Evolutionary conservation across 2,888 invertebrate genomes (phyloP), one percentile per base, ranked within the genome.

Genomic region (Drosophila colorata): DNA sequence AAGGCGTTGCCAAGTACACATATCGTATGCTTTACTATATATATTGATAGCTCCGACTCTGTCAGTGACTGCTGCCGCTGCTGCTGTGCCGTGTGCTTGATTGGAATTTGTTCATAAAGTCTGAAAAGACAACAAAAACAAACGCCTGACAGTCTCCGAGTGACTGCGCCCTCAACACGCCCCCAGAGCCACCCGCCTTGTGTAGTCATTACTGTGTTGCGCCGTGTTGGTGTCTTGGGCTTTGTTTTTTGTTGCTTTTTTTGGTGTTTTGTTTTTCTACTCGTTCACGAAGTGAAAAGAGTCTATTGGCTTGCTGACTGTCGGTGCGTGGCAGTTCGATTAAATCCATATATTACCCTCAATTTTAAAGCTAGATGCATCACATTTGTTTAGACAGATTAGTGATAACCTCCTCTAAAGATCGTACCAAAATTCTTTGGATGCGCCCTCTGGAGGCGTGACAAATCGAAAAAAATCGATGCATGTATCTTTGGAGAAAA

Each of bases 31-130:
- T n/a, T 28, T 14, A 25, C n/a, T n/a, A 53, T 47, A 53, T 69
- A 59, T 64, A 63, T 71, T 68, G 66, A 66, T 78, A 60, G 51
- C 65, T 69, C 44, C 14, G 14, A 25, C 58, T 57, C 16, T 37
- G 52, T 28, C 52, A 52, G 40, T 40, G 52, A 48, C 56, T 58
- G 51, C 63, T 28, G 9, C 28, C 9, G 9, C 28, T 63, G 60
- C 37, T 52, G 48, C 33, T 38, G 43, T 43, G 70, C 57, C 44
- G 57, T 47, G 69, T 64, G 52, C 67, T 68, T 76, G 76, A 68
- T 80, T 80, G 88, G 84, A 85, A 86, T 86, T 79, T 69, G 68
- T 68, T 72, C 66, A 74, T 65, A 78, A 79, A 57, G 46, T 44
- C 35, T 37, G 56, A 40, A 9, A 13, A 49, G 47, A 33, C 33